phyloP scores from a whole-genome alignment of 2,113 vertebrate genomes.

The Boulengeromyrus knoepffleri region DNA sequence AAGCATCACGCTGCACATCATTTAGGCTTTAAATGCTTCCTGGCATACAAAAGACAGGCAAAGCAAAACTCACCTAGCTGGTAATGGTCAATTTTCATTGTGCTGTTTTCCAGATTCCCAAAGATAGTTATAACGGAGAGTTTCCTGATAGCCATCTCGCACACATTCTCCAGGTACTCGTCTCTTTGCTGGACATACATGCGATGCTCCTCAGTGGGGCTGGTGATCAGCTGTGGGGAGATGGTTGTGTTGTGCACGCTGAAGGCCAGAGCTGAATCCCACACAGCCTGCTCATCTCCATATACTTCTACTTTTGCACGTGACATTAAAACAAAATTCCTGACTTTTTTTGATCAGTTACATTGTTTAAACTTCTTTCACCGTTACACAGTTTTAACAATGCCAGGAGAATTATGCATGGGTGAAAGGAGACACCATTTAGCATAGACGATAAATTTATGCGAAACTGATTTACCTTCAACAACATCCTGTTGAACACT shows the following conservation, averaged over 20 bases:
- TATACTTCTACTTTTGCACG: not conserved
- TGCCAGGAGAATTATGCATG: not conserved
- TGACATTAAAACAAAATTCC: not conserved
- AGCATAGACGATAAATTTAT: not conserved
- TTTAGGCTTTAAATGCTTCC: not conserved
- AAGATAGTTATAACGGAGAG: slow-evolving; percentile 79
- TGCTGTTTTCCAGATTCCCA: slow-evolving; percentile 70
- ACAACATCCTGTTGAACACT: not conserved
- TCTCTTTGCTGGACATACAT: slow-evolving; percentile 84
- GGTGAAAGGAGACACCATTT: not conserved
- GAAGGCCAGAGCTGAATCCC: not conserved
- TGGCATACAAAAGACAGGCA: not conserved
- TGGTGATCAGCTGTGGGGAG: slow-evolving; percentile 67
- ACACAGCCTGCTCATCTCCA: not conserved
- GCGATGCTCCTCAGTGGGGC: slow-evolving; percentile 66
- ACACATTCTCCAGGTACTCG: slow-evolving; percentile 78
- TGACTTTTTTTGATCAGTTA: not conserved
- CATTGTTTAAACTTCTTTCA: not conserved
- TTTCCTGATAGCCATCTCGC: slow-evolving; percentile 81
- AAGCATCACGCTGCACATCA: not conserved
- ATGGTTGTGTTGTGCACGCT: not conserved
- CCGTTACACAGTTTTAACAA: not conserved
- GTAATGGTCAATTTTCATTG: slow-evolving; percentile 85
- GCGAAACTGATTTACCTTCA: not conserved
- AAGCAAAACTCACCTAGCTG: slow-evolving; percentile 65